Base-by-base conservation (phyloP, 2,113 vertebrate genomes). In the Lepus europaeus region DNA sequence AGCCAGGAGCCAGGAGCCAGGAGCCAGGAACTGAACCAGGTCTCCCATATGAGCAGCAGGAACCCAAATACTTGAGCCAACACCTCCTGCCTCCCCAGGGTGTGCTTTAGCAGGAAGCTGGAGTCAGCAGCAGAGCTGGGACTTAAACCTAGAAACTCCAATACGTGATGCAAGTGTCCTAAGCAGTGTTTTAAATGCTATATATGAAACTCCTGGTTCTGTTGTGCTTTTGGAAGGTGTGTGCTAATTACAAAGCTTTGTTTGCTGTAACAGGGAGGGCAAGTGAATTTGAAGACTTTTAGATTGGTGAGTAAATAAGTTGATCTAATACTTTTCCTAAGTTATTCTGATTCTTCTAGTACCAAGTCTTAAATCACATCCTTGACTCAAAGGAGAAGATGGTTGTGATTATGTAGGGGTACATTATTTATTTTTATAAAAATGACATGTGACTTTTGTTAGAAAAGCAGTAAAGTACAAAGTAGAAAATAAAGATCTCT, bases 391-490 rank as follows among this genome's bases (percentile, higher is more conserved):
- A 53, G 45, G 63, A 80, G 56, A 80, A 91, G 64, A 3, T 84
- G 33, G 49, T 84, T 90, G 22, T 93, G 84, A 82, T 93, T 86
- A 39, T 87, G 12, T 7, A 78, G 56, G 45, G 39, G 36, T 59
- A 66, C 10, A 82, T 86, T 64, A 13, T 92, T 83, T 86, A 53
- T 90, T 59, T 49, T 56, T 39, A 63, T 63, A 87, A 89, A 94
- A 94, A 56, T 36, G 13, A 9, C 80, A 4, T 69, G n/a, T 73
- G n/a, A 63, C 11, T 89, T 93, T 90, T 82, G 20, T 81, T 76
- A 72, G 84, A 77, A 72, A 61, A 49, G 27, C 4, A 39, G 36
- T 82, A 53, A 78, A 89, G 6, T 70, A 70, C 61, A 66, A 77
- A 80, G 25, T 45, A 85, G 68, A 88, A 87, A 91, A 72, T 88